Evolutionary conservation across 2,888 invertebrate species (phyloP), one percentile per base, ranked within the genome.

Genomic region (Eristalis arbustorum): DNA sequence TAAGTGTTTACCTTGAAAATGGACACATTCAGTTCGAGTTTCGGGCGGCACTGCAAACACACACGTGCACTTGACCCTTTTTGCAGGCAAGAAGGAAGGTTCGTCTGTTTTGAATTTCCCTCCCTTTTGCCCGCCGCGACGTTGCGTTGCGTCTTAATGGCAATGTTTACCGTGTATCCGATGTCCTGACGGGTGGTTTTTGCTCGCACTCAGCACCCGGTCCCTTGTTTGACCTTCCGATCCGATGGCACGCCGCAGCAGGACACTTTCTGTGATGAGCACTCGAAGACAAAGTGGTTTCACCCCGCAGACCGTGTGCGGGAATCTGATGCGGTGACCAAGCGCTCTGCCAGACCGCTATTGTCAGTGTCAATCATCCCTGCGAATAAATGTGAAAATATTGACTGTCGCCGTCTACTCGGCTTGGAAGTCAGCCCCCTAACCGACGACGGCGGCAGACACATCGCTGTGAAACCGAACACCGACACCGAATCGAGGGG

Each of bases 71-170:
- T 23, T 28, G 13, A 22, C 71, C 42, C 31, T 66, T 57, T n/a
- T 63, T 10, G 22, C 31, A 37, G 14, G 56, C 34, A 79, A 40
- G n/a, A 37, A n/a, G 69, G 74, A 74, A 25, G 3, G 3, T 3
- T n/a, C n/a, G n/a, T n/a, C 69, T 75, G 69, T 74, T 79, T 63
- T 71, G 28, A 78, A 8, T 28, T 57, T 61, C 8, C 6, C n/a
- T 25, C 13, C 11, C 37, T 28, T 37, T 56, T 62, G 18, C 72
- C 37, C 25, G 25, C 25, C 25, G 25, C 3, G 73, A 73, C 76
- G 80, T 75, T 72, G 77, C n/a, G n/a, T n/a, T n/a, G n/a, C n/a
- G n/a, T 77, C 81, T 85, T 80, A 69, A 68, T 73, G 64, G 72
- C 68, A 40, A 59, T 81, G 76, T 81, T 85, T 81, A 56, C 68